A percentile compares a stretch with the other conserved stretches of the same genome.
phyloP scores from a whole-genome alignment of 2,113 vertebrate genomes.

The Rhinogobius similis region DNA sequence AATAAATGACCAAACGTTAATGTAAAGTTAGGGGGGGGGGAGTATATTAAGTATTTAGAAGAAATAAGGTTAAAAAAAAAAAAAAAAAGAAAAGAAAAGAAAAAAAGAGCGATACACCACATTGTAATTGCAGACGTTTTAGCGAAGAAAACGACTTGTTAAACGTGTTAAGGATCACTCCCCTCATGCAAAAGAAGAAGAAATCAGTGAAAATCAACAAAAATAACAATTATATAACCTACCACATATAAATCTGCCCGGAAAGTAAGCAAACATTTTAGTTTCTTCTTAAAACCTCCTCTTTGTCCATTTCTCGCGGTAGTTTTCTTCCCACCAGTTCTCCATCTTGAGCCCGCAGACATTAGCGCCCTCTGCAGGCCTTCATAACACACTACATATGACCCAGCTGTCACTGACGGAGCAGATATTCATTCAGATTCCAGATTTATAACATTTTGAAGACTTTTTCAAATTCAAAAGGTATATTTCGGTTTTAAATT shows the following conservation, averaged over 20 bases:
- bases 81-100: too few species aligned
- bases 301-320: not conserved
- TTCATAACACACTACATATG: not conserved
- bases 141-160: too few species aligned
- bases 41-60: not conserved
- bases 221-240: not conserved
- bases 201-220: not conserved
- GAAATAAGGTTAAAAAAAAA: not conserved
- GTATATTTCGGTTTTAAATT: too few species aligned
- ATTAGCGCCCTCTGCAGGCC: not conserved
- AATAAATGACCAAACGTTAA: too few species aligned
- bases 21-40: too few species aligned
- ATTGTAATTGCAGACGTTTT: too few species aligned
- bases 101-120: too few species aligned
- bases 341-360: not conserved
- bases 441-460: too few species aligned
- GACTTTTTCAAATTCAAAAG: too few species aligned
- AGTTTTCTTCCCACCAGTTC: not conserved
- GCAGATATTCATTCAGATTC: too few species aligned
- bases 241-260: not conserved
- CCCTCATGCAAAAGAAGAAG: not conserved
- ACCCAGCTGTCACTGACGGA: too few species aligned
- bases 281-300: not conserved
- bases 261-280: not conserved
- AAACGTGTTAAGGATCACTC: too few species aligned